Conservation (phyloP, 2,113 vertebrate species). For the Rhombomys opimus region DNA sequence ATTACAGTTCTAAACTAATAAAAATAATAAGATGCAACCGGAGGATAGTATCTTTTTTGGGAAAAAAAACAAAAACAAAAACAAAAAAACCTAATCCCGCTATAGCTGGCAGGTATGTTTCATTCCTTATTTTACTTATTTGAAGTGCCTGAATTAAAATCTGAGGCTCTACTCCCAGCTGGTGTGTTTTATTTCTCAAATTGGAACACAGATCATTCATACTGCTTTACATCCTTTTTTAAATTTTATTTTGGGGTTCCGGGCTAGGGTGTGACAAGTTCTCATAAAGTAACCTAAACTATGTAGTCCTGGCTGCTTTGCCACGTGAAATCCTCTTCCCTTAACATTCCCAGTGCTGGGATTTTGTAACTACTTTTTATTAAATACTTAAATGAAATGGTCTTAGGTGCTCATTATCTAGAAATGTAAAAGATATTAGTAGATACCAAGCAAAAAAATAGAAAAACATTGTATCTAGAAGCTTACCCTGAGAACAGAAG, state of each 20-base stretch:
- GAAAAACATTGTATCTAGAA: not conserved
- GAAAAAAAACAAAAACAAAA: not conserved
- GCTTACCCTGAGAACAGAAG: not conserved
- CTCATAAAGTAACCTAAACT: not conserved
- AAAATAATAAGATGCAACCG: not conserved
- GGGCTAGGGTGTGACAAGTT: not conserved
- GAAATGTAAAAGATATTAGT: not conserved
- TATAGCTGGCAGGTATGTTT: not conserved
- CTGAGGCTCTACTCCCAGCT: not conserved
- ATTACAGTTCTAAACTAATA: not conserved
- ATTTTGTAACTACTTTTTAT: not conserved
- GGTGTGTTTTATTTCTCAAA: slow-evolving; percentile 1
- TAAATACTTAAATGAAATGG: slow-evolving; percentile 21
- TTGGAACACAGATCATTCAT: not conserved
- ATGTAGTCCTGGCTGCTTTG: not conserved
- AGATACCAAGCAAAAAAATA: not conserved
- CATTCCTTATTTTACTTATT: not conserved
- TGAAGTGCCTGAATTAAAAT: not conserved
- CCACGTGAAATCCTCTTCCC: not conserved
- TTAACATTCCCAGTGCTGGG: too few species aligned
- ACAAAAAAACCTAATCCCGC: not conserved
- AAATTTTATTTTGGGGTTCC: not conserved
- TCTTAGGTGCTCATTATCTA: not conserved
- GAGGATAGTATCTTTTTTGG: not conserved
- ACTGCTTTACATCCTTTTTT: not conserved